A percentile compares a stretch with the other conserved stretches of the same genome.
Conservation (phyloP, 2,888 invertebrate species). For the Plagodis dolabraria region DNA sequence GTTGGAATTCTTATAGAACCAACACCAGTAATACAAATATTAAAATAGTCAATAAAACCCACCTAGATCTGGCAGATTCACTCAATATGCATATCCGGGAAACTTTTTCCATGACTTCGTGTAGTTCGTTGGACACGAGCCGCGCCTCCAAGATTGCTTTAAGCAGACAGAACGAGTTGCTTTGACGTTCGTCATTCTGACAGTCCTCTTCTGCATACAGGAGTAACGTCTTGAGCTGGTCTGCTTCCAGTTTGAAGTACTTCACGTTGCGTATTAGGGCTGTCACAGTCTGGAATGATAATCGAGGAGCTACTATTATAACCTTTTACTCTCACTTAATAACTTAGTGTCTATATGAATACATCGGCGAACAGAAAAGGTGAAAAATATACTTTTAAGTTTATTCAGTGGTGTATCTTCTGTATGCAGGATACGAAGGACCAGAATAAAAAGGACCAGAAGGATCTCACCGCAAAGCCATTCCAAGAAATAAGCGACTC, state of each 20-base stretch:
- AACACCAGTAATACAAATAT: not conserved
- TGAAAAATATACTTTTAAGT: too few species aligned
- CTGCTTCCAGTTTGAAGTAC: conserved; percentile 87
- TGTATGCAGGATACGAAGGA: too few species aligned
- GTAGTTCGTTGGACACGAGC: conserved; percentile 89
- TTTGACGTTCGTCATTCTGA: conserved; percentile 92
- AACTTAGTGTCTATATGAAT: too few species aligned
- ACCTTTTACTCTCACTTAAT: not conserved
- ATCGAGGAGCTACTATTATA: not conserved
- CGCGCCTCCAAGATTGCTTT: conserved; percentile 93
- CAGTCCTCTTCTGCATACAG: conserved; percentile 96
- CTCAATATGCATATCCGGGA: conserved; percentile 91
- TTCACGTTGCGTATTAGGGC: conserved; percentile 92
- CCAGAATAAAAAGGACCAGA: too few species aligned
- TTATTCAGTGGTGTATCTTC: too few species aligned
- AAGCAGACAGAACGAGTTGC: conserved; percentile 94
- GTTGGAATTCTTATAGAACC: too few species aligned
- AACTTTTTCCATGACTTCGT: conserved; percentile 92
- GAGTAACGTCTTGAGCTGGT: conserved; percentile 92
- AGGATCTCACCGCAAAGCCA: too few species aligned
- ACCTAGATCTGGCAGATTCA: conserved; percentile 85
- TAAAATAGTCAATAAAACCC: conserved; percentile 24
- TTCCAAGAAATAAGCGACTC: too few species aligned
- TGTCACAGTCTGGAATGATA: conserved; percentile 87
- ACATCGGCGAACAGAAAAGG: too few species aligned